A percentile compares a stretch with the other conserved stretches of the same genome.
Evolutionary conservation across 2,888 invertebrate genomes (phyloP).

Genomic region (Buathra laborator): DNA sequence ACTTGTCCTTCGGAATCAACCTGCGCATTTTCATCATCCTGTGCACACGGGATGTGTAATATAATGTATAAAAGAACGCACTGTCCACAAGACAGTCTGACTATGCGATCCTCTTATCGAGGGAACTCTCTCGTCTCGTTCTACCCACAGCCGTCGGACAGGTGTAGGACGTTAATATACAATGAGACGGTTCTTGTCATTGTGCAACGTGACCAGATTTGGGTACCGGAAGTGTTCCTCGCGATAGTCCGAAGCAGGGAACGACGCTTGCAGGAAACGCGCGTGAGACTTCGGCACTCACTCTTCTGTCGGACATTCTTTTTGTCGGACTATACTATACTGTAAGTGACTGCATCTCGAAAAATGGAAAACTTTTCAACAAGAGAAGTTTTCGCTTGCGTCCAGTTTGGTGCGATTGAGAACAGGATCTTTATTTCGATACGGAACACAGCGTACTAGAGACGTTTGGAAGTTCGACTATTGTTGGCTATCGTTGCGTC

Average conservation of each 20-base stretch:
- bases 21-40: constrained; percentile 7
- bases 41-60: constrained; percentile 2
- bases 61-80: constrained; percentile 36
- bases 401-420: neutral
- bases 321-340: constrained; percentile 8
- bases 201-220: constrained; percentile 78
- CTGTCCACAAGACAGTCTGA: constrained; percentile 39
- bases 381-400: constrained; percentile 1
- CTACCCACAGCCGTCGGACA: constrained; percentile 55
- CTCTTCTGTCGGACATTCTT: constrained; percentile 1
- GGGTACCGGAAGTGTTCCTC: constrained; percentile 80
- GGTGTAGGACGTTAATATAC: constrained; percentile 35
- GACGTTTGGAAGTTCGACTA: neutral
- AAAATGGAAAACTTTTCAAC: constrained; percentile 2
- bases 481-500: neutral
- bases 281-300: constrained; percentile 73
- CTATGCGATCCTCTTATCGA: constrained; percentile 58
- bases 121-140: constrained; percentile 46
- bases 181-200: constrained; percentile 78
- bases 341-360: neutral
- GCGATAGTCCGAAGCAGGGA: constrained; percentile 75
- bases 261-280: constrained; percentile 73
- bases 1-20: neutral
- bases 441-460: neutral
- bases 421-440: neutral